phyloP scores from a whole-genome alignment of 2,888 invertebrate species.

The Vannuccia rotundouncinata region DNA sequence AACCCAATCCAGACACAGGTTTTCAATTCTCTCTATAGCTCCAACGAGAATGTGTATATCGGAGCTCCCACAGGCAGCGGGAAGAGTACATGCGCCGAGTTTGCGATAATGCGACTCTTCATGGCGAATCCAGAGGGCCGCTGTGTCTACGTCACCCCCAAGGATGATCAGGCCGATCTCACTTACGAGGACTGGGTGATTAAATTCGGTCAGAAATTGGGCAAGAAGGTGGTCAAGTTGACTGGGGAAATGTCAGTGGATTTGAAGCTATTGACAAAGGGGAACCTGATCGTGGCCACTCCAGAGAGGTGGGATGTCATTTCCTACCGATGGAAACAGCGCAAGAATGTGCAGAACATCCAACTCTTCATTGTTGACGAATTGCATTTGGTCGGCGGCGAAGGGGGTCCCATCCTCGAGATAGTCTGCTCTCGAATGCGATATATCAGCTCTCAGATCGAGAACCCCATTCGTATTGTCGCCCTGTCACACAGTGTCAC shows the following conservation, averaged over 20 bases:
- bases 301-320: conserved; percentile 98
- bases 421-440: conserved; percentile 79
- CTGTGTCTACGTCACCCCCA: conserved; percentile 86
- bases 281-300: conserved; percentile 70
- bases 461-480: conserved; percentile 78
- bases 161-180: conserved; percentile 75
- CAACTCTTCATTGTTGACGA: conserved; percentile 94
- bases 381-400: conserved; percentile 65
- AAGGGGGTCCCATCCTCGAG: conserved; percentile 62
- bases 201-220: conserved; percentile 70
- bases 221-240: conserved; percentile 70
- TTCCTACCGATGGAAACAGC: conserved; percentile 94
- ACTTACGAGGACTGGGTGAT: conserved; percentile 79
- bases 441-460: conserved; percentile 86
- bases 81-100: conserved; percentile 89
- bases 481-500: conserved; percentile 85
- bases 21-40: conserved; percentile 94
- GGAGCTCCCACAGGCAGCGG: conserved; percentile 59
- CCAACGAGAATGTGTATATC: conserved; percentile 93
- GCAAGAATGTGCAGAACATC: conserved; percentile 94
- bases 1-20: conserved; percentile 97
- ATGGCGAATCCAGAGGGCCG: conserved; percentile 62
- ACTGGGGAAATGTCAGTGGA: conserved; percentile 97
- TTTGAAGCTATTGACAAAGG: conserved; percentile 69
- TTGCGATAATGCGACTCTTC: conserved; percentile 81